phyloP scores from a whole-genome alignment of 2,113 vertebrate genomes.

The Rhombomys opimus region DNA sequence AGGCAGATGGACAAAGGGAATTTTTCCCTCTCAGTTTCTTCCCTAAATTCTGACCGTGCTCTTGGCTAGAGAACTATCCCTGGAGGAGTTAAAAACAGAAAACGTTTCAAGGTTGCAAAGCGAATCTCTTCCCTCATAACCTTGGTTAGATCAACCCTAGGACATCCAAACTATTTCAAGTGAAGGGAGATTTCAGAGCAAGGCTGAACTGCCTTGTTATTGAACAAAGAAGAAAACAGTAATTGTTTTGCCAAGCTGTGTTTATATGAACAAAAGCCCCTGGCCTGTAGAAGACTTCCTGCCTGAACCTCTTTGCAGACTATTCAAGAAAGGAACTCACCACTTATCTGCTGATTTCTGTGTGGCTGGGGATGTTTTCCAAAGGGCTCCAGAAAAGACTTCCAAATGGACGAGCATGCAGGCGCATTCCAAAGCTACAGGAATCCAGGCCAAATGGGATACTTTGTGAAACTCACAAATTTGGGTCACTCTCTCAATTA shows the following conservation, averaged over 20 bases:
- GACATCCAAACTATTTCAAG: conserved; percentile 58
- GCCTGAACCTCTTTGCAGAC: conserved; percentile 49
- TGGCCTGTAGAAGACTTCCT: conserved; percentile 9
- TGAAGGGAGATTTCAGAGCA: background rate
- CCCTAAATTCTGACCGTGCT: conserved; percentile 10
- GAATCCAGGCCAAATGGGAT: conserved; percentile 70
- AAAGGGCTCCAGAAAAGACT: conserved; percentile 36
- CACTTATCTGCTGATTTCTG: conserved; percentile 5
- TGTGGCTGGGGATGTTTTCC: background rate
- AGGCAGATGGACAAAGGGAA: fast-evolving
- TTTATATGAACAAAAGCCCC: conserved; percentile 56
- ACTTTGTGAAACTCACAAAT: conserved; percentile 67
- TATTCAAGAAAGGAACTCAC: background rate
- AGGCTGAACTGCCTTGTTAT: background rate
- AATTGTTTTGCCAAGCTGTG: conserved; percentile 56
- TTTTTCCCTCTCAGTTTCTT: background rate
- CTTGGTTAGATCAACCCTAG: conserved; percentile 5
- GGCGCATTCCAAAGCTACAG: conserved; percentile 1
- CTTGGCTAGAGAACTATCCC: conserved; percentile 27
- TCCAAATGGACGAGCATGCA: conserved; percentile 39
- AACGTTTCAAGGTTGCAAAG: conserved; percentile 28
- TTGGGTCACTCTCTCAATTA: conserved; percentile 81
- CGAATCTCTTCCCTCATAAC: conserved; percentile 21
- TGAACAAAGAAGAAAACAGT: conserved; percentile 54
- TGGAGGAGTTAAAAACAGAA: conserved; percentile 27